Percentiles rank a stretch among this genome's conserved stretches.
These are phyloP conservation scores for Nibea albiflora DNA, from an alignment of 2,113 vertebrate species.

Conservation along the genomic window DNA sequence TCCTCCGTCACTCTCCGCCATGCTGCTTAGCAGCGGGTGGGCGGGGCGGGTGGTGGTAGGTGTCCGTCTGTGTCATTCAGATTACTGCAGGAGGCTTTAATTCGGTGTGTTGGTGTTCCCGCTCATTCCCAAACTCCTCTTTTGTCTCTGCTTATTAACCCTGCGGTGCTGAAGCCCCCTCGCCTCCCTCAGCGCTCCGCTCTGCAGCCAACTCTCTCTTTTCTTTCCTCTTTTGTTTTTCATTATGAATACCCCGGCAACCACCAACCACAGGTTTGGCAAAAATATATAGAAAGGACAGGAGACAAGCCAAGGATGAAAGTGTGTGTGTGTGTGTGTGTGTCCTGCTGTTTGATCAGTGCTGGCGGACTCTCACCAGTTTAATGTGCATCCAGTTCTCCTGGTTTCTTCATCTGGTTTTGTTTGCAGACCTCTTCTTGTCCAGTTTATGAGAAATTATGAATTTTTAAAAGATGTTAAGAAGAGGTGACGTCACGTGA, in stretches of 20 bases:
- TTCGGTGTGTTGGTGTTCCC: conserved; percentile 67
- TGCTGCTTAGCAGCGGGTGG: conserved; percentile 55
- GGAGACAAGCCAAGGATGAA: conserved; percentile 52
- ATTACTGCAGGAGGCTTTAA: conserved; percentile 60
- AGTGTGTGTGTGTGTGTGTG: conserved; percentile 38
- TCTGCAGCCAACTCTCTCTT: conserved; percentile 38
- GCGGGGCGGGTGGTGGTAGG: conserved; percentile 17
- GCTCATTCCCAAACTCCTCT: conserved; percentile 58
- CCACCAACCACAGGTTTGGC: conserved; percentile 68
- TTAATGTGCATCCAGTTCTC: conserved; percentile 27
- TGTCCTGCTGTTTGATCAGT: conserved; percentile 74
- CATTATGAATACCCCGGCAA: conserved; percentile 51
- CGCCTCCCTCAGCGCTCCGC: neutral
- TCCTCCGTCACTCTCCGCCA: conserved; percentile 18
- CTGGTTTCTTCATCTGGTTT: neutral
- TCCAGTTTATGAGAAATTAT: too few species aligned
- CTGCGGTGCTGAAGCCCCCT: conserved; percentile 30
- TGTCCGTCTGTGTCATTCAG: conserved; percentile 60
- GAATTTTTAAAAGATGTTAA: too few species aligned
- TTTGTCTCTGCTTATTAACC: conserved; percentile 77
- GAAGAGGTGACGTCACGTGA: too few species aligned
- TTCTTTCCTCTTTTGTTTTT: conserved; percentile 56
- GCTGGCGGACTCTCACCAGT: conserved; percentile 56
- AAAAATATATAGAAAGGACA: conserved; percentile 21
- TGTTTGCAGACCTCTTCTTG: neutral